These are phyloP conservation scores for Salticus scenicus DNA, from an alignment of 2,888 invertebrate genomes.

Conservation along the genomic window DNA sequence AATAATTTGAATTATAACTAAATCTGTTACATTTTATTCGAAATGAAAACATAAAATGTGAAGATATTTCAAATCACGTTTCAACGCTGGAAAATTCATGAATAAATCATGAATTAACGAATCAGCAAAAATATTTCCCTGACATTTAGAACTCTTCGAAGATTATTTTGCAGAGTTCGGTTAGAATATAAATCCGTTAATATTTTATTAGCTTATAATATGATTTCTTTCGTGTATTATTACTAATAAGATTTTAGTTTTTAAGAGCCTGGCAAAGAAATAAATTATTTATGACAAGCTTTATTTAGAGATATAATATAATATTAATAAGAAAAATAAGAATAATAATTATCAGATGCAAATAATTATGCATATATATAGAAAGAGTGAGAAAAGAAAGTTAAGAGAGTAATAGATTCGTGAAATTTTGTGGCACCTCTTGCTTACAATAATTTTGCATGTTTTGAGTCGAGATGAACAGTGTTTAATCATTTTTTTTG, in stretches of 20 bases:
- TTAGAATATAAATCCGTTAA: background rate
- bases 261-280: background rate
- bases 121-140: constrained; percentile 1
- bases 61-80: constrained; percentile 4
- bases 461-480: no score
- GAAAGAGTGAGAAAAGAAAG: no score
- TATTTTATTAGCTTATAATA: background rate
- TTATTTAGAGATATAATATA: background rate
- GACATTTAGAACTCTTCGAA: background rate
- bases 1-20: constrained; percentile 6
- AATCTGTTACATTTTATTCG: constrained; percentile 6
- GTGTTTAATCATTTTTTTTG: no score
- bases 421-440: no score
- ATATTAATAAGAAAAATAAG: no score
- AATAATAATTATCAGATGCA: no score
- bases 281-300: background rate
- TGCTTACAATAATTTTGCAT: no score
- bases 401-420: no score
- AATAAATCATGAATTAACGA: background rate
- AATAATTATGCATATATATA: no score
- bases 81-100: background rate
- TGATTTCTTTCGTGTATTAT: background rate
- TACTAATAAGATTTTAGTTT: background rate
- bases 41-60: background rate
- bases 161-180: background rate